Conservation (phyloP, 1,140 invertebrate genomes). For the Cydia fagiglandana region DNA sequence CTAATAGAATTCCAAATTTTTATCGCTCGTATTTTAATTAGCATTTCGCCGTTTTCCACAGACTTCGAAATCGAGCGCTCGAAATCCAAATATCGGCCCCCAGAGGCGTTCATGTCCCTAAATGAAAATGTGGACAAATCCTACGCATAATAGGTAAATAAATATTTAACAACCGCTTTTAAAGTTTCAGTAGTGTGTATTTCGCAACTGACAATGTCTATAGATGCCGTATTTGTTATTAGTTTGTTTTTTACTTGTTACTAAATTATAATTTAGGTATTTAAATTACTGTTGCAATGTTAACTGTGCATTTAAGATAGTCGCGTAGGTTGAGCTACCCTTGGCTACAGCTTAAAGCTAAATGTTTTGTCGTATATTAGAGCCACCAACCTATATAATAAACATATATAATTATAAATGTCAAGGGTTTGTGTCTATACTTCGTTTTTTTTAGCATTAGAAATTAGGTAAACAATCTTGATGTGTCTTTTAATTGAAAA, state of each 20-base stretch:
- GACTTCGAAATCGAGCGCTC: too few relatives aligned
- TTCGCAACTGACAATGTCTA: background rate
- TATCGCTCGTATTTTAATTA: too few relatives aligned
- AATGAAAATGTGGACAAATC: background rate
- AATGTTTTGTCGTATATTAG: background rate
- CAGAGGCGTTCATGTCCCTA: background rate
- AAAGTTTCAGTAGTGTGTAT: background rate
- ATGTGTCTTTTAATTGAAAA: too few relatives aligned
- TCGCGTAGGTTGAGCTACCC: background rate
- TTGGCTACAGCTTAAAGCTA: background rate
- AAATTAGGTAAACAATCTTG: too few relatives aligned
- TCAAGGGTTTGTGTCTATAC: background rate
- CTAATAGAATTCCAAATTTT: too few relatives aligned
- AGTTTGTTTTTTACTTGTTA: background rate
- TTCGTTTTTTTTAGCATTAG: too few relatives aligned
- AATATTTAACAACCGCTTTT: background rate
- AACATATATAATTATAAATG: slow-evolving; percentile 8
- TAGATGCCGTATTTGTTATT: background rate
- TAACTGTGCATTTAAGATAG: slow-evolving; percentile 17
- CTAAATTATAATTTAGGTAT: background rate
- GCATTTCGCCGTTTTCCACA: too few relatives aligned
- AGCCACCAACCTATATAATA: slow-evolving; percentile 3
- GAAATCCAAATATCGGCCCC: too few relatives aligned
- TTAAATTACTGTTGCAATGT: slow-evolving; percentile 11
- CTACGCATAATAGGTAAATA: background rate